These are phyloP conservation scores for Apodemia mormo DNA, from an alignment of 2,888 invertebrate species.

Conservation along the genomic window DNA sequence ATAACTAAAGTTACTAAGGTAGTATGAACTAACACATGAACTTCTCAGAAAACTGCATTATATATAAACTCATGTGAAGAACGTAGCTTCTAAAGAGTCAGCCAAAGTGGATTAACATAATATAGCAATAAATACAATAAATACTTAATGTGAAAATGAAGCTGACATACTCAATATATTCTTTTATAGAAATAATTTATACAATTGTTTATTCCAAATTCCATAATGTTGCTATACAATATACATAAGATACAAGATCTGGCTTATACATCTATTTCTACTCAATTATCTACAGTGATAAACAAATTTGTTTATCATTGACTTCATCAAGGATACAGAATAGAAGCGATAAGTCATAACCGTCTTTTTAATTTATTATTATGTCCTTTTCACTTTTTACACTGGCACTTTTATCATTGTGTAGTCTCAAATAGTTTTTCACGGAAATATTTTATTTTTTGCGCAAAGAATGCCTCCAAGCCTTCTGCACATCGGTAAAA, in stretches of 20 bases:
- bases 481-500: constrained; percentile 98
- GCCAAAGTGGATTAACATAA: constrained; percentile 56
- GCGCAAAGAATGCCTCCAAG: constrained; percentile 96
- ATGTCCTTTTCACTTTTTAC: constrained; percentile 31
- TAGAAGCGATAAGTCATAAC: constrained; percentile 9
- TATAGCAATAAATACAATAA: constrained; percentile 76
- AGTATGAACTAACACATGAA: constrained; percentile 73
- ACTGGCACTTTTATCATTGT: constrained; percentile 69
- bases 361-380: constrained; percentile 5
- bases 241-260: constrained; percentile 57
- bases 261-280: constrained; percentile 16
- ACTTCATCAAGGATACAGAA: not conserved
- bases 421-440: constrained; percentile 89
- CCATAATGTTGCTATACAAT: constrained; percentile 70
- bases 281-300: constrained; percentile 15
- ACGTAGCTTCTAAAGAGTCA: constrained; percentile 50
- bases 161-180: constrained; percentile 59
- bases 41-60: constrained; percentile 63
- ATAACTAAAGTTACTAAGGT: constrained; percentile 68
- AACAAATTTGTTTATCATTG: constrained; percentile 5
- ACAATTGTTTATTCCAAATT: constrained; percentile 68
- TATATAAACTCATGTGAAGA: constrained; percentile 58
- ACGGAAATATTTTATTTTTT: constrained; percentile 93
- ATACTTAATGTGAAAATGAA: constrained; percentile 65
- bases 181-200: constrained; percentile 49